phyloP scores from a whole-genome alignment of 2,888 invertebrate species.

The Phyto melanocephala region DNA sequence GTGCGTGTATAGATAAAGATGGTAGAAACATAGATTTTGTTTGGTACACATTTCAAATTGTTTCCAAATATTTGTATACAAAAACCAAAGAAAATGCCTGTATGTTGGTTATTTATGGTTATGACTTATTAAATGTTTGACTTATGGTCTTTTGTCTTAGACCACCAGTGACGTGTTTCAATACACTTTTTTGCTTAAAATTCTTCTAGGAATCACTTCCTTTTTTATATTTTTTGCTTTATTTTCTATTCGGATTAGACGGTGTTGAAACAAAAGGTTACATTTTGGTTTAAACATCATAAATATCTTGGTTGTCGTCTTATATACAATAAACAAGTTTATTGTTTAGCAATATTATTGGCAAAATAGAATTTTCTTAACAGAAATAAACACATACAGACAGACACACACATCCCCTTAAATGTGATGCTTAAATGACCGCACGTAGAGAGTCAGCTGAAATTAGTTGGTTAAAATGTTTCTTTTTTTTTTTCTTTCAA shows the following conservation, averaged over 20 bases:
- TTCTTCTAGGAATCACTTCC: slow-evolving; percentile 1
- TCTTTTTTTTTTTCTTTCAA: too few relatives aligned
- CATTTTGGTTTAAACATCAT: slow-evolving; percentile 63
- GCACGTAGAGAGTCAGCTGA: slow-evolving; percentile 41
- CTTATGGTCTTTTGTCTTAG: slow-evolving; percentile 26
- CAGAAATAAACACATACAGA: background rate
- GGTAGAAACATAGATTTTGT: background rate
- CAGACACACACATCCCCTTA: background rate
- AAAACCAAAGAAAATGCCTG: background rate
- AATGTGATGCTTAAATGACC: slow-evolving; percentile 10
- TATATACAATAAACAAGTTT: slow-evolving; percentile 19
- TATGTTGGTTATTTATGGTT: slow-evolving; percentile 16
- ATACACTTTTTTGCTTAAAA: slow-evolving; percentile 4
- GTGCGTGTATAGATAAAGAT: background rate
- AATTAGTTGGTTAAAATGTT: slow-evolving; percentile 39
- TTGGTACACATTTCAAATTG: background rate
- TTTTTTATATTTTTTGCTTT: background rate
- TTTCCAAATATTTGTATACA: slow-evolving; percentile 5
- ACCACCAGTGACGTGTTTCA: slow-evolving; percentile 48
- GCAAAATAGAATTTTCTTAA: slow-evolving; percentile 40
- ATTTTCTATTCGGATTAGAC: slow-evolving; percentile 5
- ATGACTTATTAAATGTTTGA: slow-evolving; percentile 45
- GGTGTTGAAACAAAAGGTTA: slow-evolving; percentile 59
- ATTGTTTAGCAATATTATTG: slow-evolving; percentile 37
- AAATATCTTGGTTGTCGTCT: slow-evolving; percentile 54